Base-by-base conservation (phyloP, 1,140 invertebrate species). In the Brachionus sp. region DNA sequence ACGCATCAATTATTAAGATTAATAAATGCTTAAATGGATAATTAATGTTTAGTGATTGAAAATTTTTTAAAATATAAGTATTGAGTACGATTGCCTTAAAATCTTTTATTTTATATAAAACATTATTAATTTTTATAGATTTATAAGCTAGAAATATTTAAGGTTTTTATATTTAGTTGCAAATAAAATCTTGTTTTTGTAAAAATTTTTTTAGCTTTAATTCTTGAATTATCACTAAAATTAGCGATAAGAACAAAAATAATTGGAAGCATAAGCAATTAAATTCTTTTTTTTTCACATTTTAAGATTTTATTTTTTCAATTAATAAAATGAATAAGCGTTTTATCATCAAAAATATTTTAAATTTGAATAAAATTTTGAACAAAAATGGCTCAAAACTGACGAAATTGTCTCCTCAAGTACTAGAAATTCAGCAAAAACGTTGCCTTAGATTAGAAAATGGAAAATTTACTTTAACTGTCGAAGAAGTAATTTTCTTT, bases 361-460 rank as follows among this genome's bases (percentile, higher is more conserved):
- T 70, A 5, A 10, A 3, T 16, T 19, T 70, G 7, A 70, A 39
- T 10, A 37, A 70, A 70, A 19, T 70, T 37, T 39, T 70, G 13
- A 3, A n/a, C n/a, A 16, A 9, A 19, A 35, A 44, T 39, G 12
- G 5, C 5, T n/a, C n/a, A 7, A 42, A 70, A 6, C n/a, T 70
- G 35, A 4, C 9, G 5, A 70, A 70, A 37, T 70, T 70, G 12
- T 19, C 66, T 16, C 12, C 37, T 16, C 33, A 29, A 42, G 16
- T 33, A 7, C 66, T 39, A 3, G 9, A 10, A 19, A 70, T 70
- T 4, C 35, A 70, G 13, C 35, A 12, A 16, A 70, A 70, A 37
- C 66, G 66, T 12, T 39, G 33, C 6, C 39, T 70, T 39, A 70
- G 37, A 70, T 39, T 70, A n/a, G 66, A 70, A 70, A 70, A 70